These are phyloP conservation scores for Nymphicus hollandicus DNA, from an alignment of 2,113 vertebrate genomes.

Conservation along the genomic window DNA sequence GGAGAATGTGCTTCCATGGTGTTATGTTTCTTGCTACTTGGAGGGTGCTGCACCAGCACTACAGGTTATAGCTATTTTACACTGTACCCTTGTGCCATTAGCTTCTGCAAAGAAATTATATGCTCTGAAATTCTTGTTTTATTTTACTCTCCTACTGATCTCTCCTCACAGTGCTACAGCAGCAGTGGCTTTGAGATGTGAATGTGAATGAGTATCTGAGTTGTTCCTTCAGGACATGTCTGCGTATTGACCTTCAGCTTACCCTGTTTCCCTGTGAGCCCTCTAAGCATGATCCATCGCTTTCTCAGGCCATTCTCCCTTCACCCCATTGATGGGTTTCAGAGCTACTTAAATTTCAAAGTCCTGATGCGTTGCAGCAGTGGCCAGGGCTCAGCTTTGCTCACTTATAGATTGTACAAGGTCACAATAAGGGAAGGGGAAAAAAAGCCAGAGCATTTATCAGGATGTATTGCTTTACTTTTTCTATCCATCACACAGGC, in stretches of 20 bases:
- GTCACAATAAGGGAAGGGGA: slow-evolving; percentile 77
- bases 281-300: slow-evolving; percentile 81
- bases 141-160: slow-evolving; percentile 43
- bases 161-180: slow-evolving; percentile 42
- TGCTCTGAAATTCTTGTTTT: slow-evolving; percentile 51
- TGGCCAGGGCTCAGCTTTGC: slow-evolving; percentile 70
- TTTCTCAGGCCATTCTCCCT: slow-evolving; percentile 79
- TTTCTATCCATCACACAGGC: slow-evolving; percentile 85
- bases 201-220: slow-evolving; percentile 72
- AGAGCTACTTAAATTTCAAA: slow-evolving; percentile 80
- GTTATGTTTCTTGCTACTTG: neutral
- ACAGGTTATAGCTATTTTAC: neutral
- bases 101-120: slow-evolving; percentile 20
- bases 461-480: slow-evolving; percentile 87
- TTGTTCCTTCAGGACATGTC: slow-evolving; percentile 63
- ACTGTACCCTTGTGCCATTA: neutral
- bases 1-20: neutral
- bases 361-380: slow-evolving; percentile 69
- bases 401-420: slow-evolving; percentile 80
- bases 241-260: slow-evolving; percentile 78
- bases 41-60: neutral
- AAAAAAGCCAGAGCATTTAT: slow-evolving; percentile 75
- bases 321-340: slow-evolving; percentile 80
- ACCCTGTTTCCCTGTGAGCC: slow-evolving; percentile 72
- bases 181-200: slow-evolving; percentile 70